These are phyloP conservation scores for Lottia scabra DNA, from an alignment of 2,888 invertebrate species.

Conservation along the genomic window DNA sequence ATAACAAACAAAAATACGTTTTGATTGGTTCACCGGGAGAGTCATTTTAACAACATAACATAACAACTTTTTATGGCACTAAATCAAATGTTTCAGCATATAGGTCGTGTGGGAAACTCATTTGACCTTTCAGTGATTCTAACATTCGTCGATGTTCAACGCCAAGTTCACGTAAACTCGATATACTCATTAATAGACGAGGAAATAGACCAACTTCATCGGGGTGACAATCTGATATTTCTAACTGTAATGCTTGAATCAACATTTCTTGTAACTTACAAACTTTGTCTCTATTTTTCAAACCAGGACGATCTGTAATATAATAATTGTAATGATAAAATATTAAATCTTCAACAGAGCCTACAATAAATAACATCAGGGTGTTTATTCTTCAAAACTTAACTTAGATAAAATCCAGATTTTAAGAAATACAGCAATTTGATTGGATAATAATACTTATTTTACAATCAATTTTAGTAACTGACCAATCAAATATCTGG, in stretches of 20 bases:
- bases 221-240: constrained; percentile 60
- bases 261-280: constrained; percentile 63
- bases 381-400: too few relatives aligned
- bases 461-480: too few relatives aligned
- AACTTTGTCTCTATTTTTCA: constrained; percentile 64
- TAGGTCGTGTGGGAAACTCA: constrained; percentile 62
- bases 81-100: constrained; percentile 66
- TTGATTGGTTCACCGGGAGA: constrained; percentile 7
- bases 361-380: too few relatives aligned
- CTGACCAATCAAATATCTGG: too few relatives aligned
- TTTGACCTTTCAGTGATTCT: constrained; percentile 60
- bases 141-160: constrained; percentile 66
- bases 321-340: neutral
- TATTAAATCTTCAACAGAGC: too few relatives aligned
- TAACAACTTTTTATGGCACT: constrained; percentile 37
- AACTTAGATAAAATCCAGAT: too few relatives aligned
- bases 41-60: neutral
- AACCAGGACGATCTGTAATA: constrained; percentile 61
- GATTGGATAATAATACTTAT: too few relatives aligned
- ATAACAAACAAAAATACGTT: neutral
- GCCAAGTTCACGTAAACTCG: constrained; percentile 66
- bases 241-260: constrained; percentile 64
- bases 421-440: too few relatives aligned
- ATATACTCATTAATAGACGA: constrained; percentile 67
- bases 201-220: constrained; percentile 64